phyloP scores from a whole-genome alignment of 2,797 vertebrate genomes.

The Pseudochirops corinnae region DNA sequence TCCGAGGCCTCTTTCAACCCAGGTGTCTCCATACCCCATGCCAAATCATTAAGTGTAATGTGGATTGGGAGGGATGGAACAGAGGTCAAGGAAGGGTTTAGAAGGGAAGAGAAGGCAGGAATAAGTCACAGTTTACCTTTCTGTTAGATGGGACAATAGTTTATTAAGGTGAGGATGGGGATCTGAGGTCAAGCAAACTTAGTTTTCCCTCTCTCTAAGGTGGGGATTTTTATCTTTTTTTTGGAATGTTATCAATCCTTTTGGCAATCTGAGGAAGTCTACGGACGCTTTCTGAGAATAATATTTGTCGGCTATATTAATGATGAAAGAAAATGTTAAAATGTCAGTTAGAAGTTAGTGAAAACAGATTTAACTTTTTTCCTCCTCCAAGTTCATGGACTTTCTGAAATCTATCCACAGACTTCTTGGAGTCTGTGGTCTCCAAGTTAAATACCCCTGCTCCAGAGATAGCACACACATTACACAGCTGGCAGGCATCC shows the following conservation, averaged over 20 bases:
- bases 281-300: background rate
- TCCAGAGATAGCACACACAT: background rate
- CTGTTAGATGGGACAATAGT: background rate
- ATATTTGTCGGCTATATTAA: background rate
- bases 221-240: background rate
- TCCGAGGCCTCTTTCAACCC: too few relatives aligned
- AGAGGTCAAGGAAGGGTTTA: background rate
- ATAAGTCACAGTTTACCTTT: too few relatives aligned
- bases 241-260: background rate
- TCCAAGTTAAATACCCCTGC: background rate
- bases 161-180: background rate
- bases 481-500: background rate
- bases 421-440: background rate
- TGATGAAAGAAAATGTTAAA: background rate
- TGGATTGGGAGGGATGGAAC: background rate
- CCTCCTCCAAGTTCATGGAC: background rate
- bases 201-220: background rate
- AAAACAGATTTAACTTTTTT: background rate
- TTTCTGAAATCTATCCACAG: background rate
- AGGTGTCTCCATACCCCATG: background rate
- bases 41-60: background rate
- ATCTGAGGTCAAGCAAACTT: background rate
- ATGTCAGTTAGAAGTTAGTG: background rate
- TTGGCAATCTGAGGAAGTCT: background rate
- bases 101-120: background rate